A percentile compares a stretch with the other conserved stretches of the same genome.
phyloP scores from a whole-genome alignment of 2,888 invertebrate genomes.

The Sisyra terminalis region DNA sequence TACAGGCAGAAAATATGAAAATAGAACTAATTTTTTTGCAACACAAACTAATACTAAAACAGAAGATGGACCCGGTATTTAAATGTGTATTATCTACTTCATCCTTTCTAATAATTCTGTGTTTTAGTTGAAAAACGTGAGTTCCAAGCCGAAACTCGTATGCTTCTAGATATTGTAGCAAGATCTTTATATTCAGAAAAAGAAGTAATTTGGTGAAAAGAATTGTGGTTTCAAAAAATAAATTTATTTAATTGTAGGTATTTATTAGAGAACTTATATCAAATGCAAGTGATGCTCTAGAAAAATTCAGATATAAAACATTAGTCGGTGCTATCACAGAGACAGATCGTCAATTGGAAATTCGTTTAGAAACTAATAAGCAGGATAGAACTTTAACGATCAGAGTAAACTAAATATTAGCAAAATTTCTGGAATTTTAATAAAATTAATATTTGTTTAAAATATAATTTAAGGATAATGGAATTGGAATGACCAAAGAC shows the following conservation, averaged over 20 bases:
- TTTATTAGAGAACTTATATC: slow-evolving; percentile 92
- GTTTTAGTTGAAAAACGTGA: slow-evolving; percentile 55
- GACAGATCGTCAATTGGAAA: slow-evolving; percentile 59
- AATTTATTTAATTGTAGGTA: slow-evolving; percentile 37
- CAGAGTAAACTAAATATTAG: slow-evolving; percentile 40
- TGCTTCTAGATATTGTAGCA: slow-evolving; percentile 92
- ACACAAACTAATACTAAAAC: background rate
- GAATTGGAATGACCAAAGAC: slow-evolving; percentile 88
- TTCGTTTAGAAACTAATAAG: slow-evolving; percentile 79
- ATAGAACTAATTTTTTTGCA: background rate
- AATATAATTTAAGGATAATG: slow-evolving; percentile 52
- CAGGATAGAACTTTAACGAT: slow-evolving; percentile 68
- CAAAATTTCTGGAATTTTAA: too few species aligned
- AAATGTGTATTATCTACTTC: background rate
- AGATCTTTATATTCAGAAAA: slow-evolving; percentile 94
- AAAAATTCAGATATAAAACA: slow-evolving; percentile 75
- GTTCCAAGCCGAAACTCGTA: slow-evolving; percentile 93
- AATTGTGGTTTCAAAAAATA: too few species aligned
- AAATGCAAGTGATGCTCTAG: slow-evolving; percentile 93
- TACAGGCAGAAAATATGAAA: background rate
- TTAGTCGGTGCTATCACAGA: slow-evolving; percentile 37
- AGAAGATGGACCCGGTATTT: background rate
- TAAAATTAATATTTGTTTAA: too few species aligned
- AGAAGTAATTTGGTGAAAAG: slow-evolving; percentile 41
- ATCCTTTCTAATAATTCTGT: background rate